phyloP scores from a whole-genome alignment of 2,113 vertebrate species.

The Boleophthalmus pectinirostris region DNA sequence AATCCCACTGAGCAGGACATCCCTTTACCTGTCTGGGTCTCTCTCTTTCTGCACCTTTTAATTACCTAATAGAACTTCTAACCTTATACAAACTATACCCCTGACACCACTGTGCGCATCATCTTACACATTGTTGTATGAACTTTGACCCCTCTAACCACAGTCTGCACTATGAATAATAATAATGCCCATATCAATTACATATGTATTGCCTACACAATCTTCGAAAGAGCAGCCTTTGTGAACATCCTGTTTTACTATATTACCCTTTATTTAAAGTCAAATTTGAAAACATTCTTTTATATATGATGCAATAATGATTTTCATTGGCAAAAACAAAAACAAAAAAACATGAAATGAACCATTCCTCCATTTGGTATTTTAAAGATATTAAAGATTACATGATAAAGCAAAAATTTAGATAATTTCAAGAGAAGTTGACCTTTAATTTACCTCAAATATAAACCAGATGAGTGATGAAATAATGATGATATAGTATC shows the following conservation, averaged over 20 bases:
- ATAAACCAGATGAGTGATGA: neutral
- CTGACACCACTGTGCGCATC: neutral
- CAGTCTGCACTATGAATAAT: neutral
- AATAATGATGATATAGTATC: neutral
- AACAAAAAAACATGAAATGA: too few species aligned
- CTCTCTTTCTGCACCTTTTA: neutral
- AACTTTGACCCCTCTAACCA: constrained; percentile 6
- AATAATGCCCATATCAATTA: constrained; percentile 3
- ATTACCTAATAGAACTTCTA: constrained; percentile 1
- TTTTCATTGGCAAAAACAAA: too few species aligned
- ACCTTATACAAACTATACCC: neutral
- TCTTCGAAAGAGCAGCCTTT: neutral
- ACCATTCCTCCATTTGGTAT: neutral
- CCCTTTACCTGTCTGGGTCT: neutral
- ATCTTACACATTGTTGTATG: constrained; percentile 1
- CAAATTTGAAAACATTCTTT: too few species aligned
- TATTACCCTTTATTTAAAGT: neutral
- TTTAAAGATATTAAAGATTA: neutral
- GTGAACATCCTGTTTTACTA: neutral
- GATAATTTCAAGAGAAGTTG: neutral
- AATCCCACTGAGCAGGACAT: constrained; percentile 2
- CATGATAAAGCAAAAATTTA: neutral
- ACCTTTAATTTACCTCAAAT: neutral
- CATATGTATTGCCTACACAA: neutral
- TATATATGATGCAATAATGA: neutral